A percentile compares a stretch with the other conserved stretches of the same genome.
Evolutionary conservation across 2,888 invertebrate species (phyloP).

Genomic region (Eupelmus urozonus): DNA sequence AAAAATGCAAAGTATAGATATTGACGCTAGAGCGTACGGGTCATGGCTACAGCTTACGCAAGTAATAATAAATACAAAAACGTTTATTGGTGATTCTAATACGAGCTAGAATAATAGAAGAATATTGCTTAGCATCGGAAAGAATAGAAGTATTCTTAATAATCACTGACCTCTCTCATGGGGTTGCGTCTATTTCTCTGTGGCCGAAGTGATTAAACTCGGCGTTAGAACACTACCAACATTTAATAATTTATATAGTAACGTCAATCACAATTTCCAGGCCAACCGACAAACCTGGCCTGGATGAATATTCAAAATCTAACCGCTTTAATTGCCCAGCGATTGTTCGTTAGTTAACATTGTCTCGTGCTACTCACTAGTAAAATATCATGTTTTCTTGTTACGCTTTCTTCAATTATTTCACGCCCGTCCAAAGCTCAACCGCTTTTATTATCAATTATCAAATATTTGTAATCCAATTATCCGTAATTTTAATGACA

Average conservation of each 20-base stretch:
- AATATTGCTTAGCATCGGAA: constrained; percentile 69
- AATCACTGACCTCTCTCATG: constrained; percentile 70
- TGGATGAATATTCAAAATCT: constrained; percentile 62
- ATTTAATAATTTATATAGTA: constrained; percentile 67
- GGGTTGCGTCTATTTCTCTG: constrained; percentile 66
- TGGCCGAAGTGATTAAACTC: constrained; percentile 61
- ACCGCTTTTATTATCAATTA: not conserved
- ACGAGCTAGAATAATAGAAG: constrained; percentile 49
- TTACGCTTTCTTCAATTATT: constrained; percentile 1
- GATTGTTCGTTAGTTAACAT: constrained; percentile 36
- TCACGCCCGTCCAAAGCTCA: not conserved
- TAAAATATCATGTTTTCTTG: constrained; percentile 16
- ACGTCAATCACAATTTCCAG: constrained; percentile 57
- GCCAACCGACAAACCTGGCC: not conserved
- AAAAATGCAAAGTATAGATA: constrained; percentile 43
- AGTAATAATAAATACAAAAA: constrained; percentile 63
- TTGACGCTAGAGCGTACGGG: constrained; percentile 58
- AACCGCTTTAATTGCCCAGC: constrained; percentile 49
- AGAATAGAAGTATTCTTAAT: constrained; percentile 70
- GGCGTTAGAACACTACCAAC: constrained; percentile 51
- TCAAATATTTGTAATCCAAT: not conserved
- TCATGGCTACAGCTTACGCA: constrained; percentile 64
- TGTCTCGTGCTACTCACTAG: constrained; percentile 11
- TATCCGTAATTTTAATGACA: not conserved
- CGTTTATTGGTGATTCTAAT: constrained; percentile 63